Base-by-base conservation (phyloP, 2,797 vertebrate species). In the Tenualosa thibaudeaui region DNA sequence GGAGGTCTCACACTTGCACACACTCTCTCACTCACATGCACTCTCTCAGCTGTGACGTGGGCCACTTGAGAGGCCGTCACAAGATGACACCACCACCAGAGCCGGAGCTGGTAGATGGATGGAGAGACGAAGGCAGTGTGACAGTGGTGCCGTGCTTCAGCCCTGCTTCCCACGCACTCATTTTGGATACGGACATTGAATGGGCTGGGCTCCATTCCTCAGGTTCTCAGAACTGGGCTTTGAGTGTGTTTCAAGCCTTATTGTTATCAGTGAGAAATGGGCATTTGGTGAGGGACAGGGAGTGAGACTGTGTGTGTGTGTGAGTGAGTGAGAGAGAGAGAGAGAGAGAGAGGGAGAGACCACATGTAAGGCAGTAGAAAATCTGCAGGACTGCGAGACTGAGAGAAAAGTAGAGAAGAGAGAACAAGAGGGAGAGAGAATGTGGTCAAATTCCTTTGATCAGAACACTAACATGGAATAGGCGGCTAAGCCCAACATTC, bases 401-500 rank as follows among this genome's bases (percentile, higher is more conserved):
- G 26, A 15, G 15, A 26, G 26, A 37, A 31, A 12, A 10, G 37
- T 10, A 68, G 26, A 31, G 53, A 54, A 3, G 53, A 12, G 53
- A 13, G 65, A 15, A 13, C 12, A 37, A 37, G 65, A 68, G 12
- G 24, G 10, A 37, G 8, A 7, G 22, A 24, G 22, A n/a, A 65
- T 31, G 62, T 68, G 65, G 26, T 37, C 13, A 13, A 15, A 13
- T 26, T 13, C 3, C 37, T 37, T 71, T 71, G 65, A 71, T 71
- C 65, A 40, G 65, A 71, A 24, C 65, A 37, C 31, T 71, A 24
- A 17, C 26, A 40, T 51, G 26, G 60, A 58, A 26, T 13, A 6
- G 43, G 51, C 78, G 78, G 51, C 12, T 49, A 71, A 68, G 9
- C 46, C 49, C 82, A 75, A 62, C 53, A 78, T 68, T 50, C 58